A percentile compares a stretch with the other conserved stretches of the same genome.
Evolutionary conservation across 2,888 invertebrate species (phyloP).

Genomic region (Dexiosoma caninum): DNA sequence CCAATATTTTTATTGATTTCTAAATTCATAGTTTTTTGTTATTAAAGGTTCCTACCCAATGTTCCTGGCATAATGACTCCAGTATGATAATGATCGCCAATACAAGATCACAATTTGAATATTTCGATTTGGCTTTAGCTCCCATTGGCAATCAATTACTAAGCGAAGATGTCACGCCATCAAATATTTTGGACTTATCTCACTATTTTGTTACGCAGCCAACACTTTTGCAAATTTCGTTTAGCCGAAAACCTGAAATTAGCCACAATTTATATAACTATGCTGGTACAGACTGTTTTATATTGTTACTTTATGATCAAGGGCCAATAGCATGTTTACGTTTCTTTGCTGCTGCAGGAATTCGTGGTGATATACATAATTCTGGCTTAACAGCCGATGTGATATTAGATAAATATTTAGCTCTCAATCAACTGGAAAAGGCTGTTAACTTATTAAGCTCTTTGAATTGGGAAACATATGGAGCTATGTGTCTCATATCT

Average conservation of each 20-base stretch:
- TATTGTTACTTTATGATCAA: slow-evolving; percentile 81
- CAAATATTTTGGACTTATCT: slow-evolving; percentile 83
- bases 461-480: slow-evolving; percentile 89
- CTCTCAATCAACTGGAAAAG: slow-evolving; percentile 82
- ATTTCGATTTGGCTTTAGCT: slow-evolving; percentile 85
- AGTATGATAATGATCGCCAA: slow-evolving; percentile 84
- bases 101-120: slow-evolving; percentile 85
- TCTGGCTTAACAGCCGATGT: slow-evolving; percentile 81
- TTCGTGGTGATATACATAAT: slow-evolving; percentile 77
- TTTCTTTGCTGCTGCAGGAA: slow-evolving; percentile 79
- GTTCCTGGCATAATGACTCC: slow-evolving; percentile 86
- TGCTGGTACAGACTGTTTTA: slow-evolving; percentile 79
- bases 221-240: slow-evolving; percentile 80
- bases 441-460: slow-evolving; percentile 83
- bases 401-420: slow-evolving; percentile 83
- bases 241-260: slow-evolving; percentile 80
- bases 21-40: slow-evolving; percentile 1
- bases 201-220: slow-evolving; percentile 79
- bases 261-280: slow-evolving; percentile 73
- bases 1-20: too few relatives aligned
- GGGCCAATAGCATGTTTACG: slow-evolving; percentile 81
- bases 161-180: slow-evolving; percentile 82
- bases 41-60: slow-evolving; percentile 82
- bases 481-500: slow-evolving; percentile 85
- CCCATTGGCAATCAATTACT: slow-evolving; percentile 83